Base-by-base conservation (phyloP, 1,140 invertebrate genomes). In the Coptotermes formosanus region DNA sequence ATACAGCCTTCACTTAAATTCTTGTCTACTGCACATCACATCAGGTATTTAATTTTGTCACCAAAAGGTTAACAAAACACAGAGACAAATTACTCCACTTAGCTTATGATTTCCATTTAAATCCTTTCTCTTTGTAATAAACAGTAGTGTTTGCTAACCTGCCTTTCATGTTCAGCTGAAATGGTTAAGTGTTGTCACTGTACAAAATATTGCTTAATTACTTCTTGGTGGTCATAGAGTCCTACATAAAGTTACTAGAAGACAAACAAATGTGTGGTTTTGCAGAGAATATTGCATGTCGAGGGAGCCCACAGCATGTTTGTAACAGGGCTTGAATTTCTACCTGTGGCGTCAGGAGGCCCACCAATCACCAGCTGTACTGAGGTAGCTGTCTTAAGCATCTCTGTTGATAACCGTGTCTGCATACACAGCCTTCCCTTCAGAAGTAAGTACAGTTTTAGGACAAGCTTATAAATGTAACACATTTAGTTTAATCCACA, bases 401-500 rank as follows among this genome's bases (percentile, higher is more conserved):
- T 99, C 88, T 98, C 97, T 32, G 97, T 98, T 81, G 98, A 99
- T 92, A 98, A 98, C 92, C 95, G 95, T 92, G 95, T 99, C 86
- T 96, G 96, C 89, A 94, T 98, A 89, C 97, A 98, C 91, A 96
- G 95, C 89, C 94, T 98, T 91, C 95, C 96, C 55, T 94, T 94
- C 90, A 94, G 95, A 93, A 92, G 97, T 98, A 92, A 94, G 94
- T 94, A 89, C 19, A 55, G 86, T 87, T 64, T 82, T 83, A 85
- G 85, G 14, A n/a, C 83, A 23, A 87, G 32, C 32, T 48, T 44
- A 48, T 48, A 48, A 25, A 14, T 38, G 38, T 38, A 4, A 38
- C 4, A 7, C 45, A n/a, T 44, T n/a, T 38, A 45, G 44, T 7
- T 83, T 23, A 84, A 84, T 38, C n/a, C 21, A 45, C n/a, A 84